Percentiles rank a stretch among this genome's conserved stretches.
Evolutionary conservation across 2,888 invertebrate genomes (phyloP).

Genomic region (Drosophila lutescens): DNA sequence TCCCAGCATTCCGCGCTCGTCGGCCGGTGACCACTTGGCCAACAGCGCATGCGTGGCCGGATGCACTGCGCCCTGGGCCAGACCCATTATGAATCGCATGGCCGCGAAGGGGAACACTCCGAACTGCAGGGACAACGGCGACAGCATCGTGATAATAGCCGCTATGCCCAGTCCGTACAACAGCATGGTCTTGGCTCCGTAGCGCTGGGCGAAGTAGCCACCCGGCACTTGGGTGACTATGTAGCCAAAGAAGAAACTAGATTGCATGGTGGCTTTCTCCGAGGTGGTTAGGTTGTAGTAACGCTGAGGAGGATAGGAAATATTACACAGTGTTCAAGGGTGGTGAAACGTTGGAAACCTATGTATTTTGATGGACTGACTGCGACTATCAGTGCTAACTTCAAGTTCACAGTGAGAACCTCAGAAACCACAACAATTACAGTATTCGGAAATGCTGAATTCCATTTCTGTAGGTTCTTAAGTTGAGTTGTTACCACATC

Average conservation of each 20-base stretch:
- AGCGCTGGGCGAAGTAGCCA: conserved; percentile 89
- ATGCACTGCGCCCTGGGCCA: conserved; percentile 88
- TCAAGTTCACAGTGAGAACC: conserved; percentile 14
- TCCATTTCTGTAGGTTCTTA: no score
- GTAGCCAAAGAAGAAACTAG: conserved; percentile 90
- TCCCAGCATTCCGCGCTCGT: conserved; percentile 88
- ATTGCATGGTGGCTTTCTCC: conserved; percentile 86
- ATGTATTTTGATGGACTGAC: background rate
- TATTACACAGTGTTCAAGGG: background rate
- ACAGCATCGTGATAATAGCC: conserved; percentile 87
- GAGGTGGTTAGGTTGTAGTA: conserved; percentile 86
- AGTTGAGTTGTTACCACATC: background rate
- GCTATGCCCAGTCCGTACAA: conserved; percentile 86
- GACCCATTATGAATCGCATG: conserved; percentile 88
- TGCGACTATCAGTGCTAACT: background rate
- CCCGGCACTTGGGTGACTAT: conserved; percentile 87
- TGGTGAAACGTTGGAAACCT: background rate
- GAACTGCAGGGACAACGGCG: conserved; percentile 88
- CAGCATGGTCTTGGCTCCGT: conserved; percentile 89
- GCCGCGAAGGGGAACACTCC: conserved; percentile 87
- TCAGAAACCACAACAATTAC: conserved; percentile 7
- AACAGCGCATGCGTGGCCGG: conserved; percentile 88
- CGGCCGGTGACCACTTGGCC: conserved; percentile 89
- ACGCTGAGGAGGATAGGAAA: conserved; percentile 80
- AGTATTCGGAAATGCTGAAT: background rate